A percentile compares a stretch with the other conserved stretches of the same genome.
These are phyloP conservation scores for Ellobium chinense DNA, from an alignment of 2,888 invertebrate genomes.

Conservation along the genomic window DNA sequence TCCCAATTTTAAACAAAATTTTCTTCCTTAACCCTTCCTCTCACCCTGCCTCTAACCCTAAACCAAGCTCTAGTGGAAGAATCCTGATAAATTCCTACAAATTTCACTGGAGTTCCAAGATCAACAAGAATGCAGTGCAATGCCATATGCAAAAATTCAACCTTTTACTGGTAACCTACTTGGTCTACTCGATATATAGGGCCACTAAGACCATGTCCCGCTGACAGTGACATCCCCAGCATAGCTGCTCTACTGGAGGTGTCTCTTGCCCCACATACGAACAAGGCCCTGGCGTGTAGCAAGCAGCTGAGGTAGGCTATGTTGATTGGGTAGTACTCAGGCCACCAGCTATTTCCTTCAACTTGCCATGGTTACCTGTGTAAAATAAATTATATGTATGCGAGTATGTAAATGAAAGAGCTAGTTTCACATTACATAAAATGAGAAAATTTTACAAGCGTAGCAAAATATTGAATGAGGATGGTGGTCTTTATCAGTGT, in stretches of 20 bases:
- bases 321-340: no score
- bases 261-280: background rate
- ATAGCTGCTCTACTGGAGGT: background rate
- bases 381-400: no score
- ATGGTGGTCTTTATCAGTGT: no score
- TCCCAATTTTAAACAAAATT: no score
- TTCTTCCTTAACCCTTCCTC: no score
- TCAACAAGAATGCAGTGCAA: background rate
- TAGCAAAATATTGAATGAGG: no score
- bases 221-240: constrained; percentile 45
- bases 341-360: no score
- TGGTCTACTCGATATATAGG: constrained; percentile 67
- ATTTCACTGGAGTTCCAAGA: background rate
- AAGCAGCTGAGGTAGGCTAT: background rate
- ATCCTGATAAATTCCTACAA: background rate
- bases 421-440: no score
- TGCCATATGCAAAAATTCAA: background rate
- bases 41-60: no score
- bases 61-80: background rate
- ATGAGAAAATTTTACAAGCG: no score
- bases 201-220: constrained; percentile 60
- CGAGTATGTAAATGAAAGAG: no score
- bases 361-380: no score
- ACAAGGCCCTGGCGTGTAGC: constrained; percentile 2
- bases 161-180: constrained; percentile 42